These are phyloP conservation scores for Oriolus oriolus DNA, from an alignment of 2,113 vertebrate genomes.

Conservation along the genomic window DNA sequence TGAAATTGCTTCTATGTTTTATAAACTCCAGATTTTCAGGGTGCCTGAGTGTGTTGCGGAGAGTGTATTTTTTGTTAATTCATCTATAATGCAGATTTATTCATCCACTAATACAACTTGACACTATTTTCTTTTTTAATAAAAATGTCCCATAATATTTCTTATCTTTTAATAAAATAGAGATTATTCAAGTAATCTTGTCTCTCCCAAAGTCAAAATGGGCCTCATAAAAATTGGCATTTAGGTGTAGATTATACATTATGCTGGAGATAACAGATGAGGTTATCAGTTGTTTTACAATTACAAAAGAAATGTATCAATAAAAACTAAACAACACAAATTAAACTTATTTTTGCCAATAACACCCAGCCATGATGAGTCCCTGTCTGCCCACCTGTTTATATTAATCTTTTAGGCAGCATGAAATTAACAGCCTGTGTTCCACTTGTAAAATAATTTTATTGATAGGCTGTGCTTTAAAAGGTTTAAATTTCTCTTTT, in stretches of 20 bases:
- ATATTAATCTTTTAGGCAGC: slow-evolving; percentile 16
- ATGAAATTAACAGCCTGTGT: slow-evolving; percentile 45
- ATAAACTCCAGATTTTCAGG: background rate
- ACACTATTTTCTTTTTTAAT: slow-evolving; percentile 47
- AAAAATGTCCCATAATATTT: slow-evolving; percentile 21
- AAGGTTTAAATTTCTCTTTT: slow-evolving; percentile 44
- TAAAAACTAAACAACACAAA: slow-evolving; percentile 36
- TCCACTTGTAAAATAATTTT: slow-evolving; percentile 47
- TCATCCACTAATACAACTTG: slow-evolving; percentile 27
- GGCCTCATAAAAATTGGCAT: slow-evolving; percentile 61
- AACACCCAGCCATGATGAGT: slow-evolving; percentile 3
- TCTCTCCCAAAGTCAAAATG: slow-evolving; percentile 22
- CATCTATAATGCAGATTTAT: slow-evolving; percentile 24
- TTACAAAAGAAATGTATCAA: slow-evolving; percentile 55
- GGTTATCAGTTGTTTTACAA: slow-evolving; percentile 45
- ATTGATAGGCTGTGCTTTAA: slow-evolving; percentile 50
- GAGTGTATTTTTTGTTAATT: background rate
- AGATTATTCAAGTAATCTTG: slow-evolving; percentile 39
- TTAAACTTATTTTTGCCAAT: slow-evolving; percentile 34
- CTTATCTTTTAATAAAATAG: slow-evolving; percentile 62
- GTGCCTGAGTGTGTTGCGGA: background rate
- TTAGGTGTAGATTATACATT: slow-evolving; percentile 45
- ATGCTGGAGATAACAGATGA: slow-evolving; percentile 52
- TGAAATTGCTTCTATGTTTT: background rate
- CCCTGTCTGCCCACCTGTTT: slow-evolving; percentile 8